A percentile compares a stretch with the other conserved stretches of the same genome.
These are phyloP conservation scores for Verasper variegatus DNA, from an alignment of 2,113 vertebrate genomes.

Conservation along the genomic window DNA sequence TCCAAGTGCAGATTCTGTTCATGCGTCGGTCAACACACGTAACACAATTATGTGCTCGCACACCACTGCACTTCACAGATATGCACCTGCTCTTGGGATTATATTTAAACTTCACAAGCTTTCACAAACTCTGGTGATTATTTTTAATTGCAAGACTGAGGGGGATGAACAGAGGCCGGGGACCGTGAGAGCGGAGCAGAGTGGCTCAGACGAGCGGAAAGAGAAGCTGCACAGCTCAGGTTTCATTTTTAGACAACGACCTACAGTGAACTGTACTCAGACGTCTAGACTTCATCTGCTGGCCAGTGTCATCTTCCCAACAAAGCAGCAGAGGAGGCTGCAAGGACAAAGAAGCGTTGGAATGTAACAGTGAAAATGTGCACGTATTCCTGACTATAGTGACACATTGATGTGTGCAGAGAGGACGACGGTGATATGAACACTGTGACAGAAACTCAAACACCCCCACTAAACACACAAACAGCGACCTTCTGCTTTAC, in stretches of 20 bases:
- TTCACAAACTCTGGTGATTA: constrained; percentile 30
- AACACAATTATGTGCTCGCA: constrained; percentile 22
- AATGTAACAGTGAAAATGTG: not conserved
- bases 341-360: constrained; percentile 1
- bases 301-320: constrained; percentile 41
- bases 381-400: not conserved
- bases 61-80: constrained; percentile 7
- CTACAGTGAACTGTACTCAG: constrained; percentile 50
- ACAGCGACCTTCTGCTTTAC: constrained; percentile 38
- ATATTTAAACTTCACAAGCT: constrained; percentile 8
- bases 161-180: constrained; percentile 15
- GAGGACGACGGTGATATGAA: constrained; percentile 29
- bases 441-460: constrained; percentile 45
- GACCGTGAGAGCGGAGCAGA: constrained; percentile 28
- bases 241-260: constrained; percentile 65
- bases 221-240: constrained; percentile 48
- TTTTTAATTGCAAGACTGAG: constrained; percentile 22
- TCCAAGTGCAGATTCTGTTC: constrained; percentile 19
- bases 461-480: constrained; percentile 32
- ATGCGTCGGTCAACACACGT: not conserved
- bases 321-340: constrained; percentile 11
- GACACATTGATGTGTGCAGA: constrained; percentile 33
- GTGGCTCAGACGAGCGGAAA: constrained; percentile 39
- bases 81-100: constrained; percentile 39
- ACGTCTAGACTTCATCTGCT: constrained; percentile 60